Base-by-base conservation (phyloP, 2,797 vertebrate species). In the Rhyacichthys aspro region DNA sequence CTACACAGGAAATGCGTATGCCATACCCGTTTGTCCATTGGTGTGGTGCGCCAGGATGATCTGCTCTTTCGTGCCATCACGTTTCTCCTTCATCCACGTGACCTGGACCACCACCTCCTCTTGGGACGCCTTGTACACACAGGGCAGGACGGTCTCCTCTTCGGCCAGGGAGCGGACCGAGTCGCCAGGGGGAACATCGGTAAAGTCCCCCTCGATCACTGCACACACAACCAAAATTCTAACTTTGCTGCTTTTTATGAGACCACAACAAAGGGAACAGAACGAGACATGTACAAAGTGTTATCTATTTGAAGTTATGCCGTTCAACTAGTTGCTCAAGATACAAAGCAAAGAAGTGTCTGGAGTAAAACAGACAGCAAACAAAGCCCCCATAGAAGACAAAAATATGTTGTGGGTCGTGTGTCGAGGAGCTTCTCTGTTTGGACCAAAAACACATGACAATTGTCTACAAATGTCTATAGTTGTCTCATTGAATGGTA, bases 11-110 rank as follows among this genome's bases (percentile, higher is more conserved):
- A n/a, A 28, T 28, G 12, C 23, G 11, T 15, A 8, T 1, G 43
- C 42, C 48, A 12, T 61, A 93, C 91, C 86, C 42, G 66, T 83
- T 64, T 90, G 87, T 50, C 90, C 92, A 0, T 83, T 67, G 0
- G 0, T 0, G 5, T 17, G 60, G 64, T 93, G 83, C 1, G 83
- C 90, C 0, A 58, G 70, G 72, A 92, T 88, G 52, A 93, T 88
- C 60, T 87, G 89, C 1, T 91, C 84, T 56, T 82, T 88, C 11
- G 0, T 5, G n/a, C 38, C 69, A 8, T 82, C 84, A 0, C 32
- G 1, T 0, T 28, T 63, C 12, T 74, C 28, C 46, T 91, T 94
- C 37, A 65, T 82, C 96, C 96, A 98, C 3, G 84, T 92, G 72
- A 97, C 94, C 84, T 98, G 96, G 59, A 93, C 82, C 45, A 86